These are phyloP conservation scores for Hirudinaria manillensis DNA, from an alignment of 2,888 invertebrate genomes.

Conservation along the genomic window DNA sequence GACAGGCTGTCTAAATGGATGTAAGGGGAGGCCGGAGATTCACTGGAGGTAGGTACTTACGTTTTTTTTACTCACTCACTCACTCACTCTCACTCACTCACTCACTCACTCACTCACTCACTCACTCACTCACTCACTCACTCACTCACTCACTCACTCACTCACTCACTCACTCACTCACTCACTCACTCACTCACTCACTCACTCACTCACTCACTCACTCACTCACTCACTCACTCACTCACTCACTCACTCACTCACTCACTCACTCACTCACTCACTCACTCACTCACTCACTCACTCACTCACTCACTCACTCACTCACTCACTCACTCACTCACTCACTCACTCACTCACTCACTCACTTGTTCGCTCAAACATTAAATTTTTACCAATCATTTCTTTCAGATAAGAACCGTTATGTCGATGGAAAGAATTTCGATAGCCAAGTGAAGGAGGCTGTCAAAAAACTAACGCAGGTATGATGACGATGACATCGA, in stretches of 20 bases:
- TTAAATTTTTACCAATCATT: background rate
- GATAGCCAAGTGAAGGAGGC: too few relatives aligned
- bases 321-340: constrained; percentile 29
- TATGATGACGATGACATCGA: constrained; percentile 50
- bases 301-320: constrained; percentile 24
- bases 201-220: constrained; percentile 29
- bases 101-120: constrained; percentile 20
- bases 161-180: constrained; percentile 18
- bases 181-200: constrained; percentile 25
- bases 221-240: constrained; percentile 16
- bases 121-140: constrained; percentile 17
- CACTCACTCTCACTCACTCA: constrained; percentile 27
- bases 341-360: background rate
- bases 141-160: constrained; percentile 4
- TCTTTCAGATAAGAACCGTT: background rate
- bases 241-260: constrained; percentile 4
- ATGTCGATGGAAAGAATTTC: too few relatives aligned
- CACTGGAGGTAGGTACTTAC: background rate
- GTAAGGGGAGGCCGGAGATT: background rate
- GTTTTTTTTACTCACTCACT: constrained; percentile 17
- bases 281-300: constrained; percentile 25
- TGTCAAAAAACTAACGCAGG: too few relatives aligned
- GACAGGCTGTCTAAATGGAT: background rate
- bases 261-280: constrained; percentile 18
- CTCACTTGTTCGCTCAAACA: background rate